Conservation (phyloP, 2,797 vertebrate genomes). For the Sciurus carolinensis region DNA sequence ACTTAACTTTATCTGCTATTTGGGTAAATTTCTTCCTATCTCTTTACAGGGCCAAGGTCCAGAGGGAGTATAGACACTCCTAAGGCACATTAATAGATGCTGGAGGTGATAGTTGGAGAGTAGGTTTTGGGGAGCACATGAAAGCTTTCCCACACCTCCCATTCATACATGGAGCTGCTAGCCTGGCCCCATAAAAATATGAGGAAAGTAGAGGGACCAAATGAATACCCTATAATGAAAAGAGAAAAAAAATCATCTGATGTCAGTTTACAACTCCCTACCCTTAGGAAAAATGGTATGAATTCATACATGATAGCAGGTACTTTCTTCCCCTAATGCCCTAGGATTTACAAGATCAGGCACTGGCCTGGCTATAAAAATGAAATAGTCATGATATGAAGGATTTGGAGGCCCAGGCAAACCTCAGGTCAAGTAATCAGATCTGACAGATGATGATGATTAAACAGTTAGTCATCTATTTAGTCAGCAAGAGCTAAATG, state of each 20-base stretch:
- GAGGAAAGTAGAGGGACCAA: conserved; percentile 31
- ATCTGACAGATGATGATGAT: not conserved
- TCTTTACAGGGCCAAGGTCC: conserved; percentile 36
- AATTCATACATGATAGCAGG: not conserved
- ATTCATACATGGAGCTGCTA: not conserved
- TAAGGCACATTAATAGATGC: not conserved
- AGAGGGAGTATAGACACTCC: not conserved
- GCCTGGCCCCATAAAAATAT: not conserved
- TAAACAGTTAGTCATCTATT: not conserved
- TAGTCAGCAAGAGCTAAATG: not conserved
- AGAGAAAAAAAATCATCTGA: conserved; percentile 23
- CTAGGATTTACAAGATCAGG: not conserved
- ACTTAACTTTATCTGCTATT: not conserved
- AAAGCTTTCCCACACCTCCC: not conserved
- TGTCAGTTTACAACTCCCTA: conserved; percentile 15
- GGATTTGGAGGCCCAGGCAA: not conserved
- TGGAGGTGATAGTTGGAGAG: not conserved
- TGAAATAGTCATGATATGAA: not conserved
- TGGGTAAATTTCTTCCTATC: not conserved
- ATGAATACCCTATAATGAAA: conserved; percentile 34
- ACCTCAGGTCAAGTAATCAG: not conserved
- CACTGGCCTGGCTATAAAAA: not conserved
- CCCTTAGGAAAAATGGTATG: conserved; percentile 28
- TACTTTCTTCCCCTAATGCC: not conserved
- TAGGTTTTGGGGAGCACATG: not conserved